Conservation (phyloP, 2,113 vertebrate species). For the Cromileptes altivelis region DNA sequence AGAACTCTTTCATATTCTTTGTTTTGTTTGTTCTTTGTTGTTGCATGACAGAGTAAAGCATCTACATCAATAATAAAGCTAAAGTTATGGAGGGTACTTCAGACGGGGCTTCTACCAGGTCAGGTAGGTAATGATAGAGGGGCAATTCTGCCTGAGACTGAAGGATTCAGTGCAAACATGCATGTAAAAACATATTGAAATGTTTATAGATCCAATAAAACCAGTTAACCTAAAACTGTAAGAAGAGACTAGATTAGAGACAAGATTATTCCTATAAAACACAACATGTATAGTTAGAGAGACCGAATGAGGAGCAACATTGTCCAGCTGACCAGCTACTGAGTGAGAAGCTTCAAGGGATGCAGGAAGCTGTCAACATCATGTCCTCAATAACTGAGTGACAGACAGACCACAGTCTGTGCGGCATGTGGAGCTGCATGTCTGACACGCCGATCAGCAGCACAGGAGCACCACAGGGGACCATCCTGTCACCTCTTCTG, state of each 20-base stretch:
- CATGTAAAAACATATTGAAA: background rate
- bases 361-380: no score
- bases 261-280: background rate
- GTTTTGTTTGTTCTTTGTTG: background rate
- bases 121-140: constrained; percentile 1
- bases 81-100: background rate
- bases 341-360: no score
- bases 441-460: background rate
- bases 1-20: background rate
- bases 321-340: no score
- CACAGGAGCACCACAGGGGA: background rate
- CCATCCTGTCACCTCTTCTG: background rate
- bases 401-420: background rate
- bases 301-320: background rate
- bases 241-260: background rate
- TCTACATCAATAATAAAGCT: background rate
- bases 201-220: background rate
- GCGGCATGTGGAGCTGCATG: background rate
- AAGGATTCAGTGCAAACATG: background rate
- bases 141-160: background rate
- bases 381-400: background rate
- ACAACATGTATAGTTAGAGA: background rate
- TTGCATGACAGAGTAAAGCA: background rate
- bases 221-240: background rate
- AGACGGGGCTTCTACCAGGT: background rate